These are phyloP conservation scores for Pentalonia nigronervosa DNA, from an alignment of 1,140 invertebrate species.

Conservation along the genomic window DNA sequence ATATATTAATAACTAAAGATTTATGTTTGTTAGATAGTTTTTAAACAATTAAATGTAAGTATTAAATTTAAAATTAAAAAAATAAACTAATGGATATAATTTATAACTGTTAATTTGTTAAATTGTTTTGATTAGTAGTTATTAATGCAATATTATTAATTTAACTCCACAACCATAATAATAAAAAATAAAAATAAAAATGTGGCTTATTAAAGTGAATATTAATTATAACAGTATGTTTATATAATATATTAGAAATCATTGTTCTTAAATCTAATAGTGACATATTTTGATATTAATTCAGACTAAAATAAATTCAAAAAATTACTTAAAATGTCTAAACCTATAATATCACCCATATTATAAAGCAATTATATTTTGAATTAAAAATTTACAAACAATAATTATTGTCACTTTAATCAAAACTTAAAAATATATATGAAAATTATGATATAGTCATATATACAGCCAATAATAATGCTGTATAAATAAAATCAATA, in stretches of 20 bases:
- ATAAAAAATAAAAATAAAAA: background rate
- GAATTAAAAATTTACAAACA: conserved; percentile 35
- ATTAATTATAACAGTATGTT: background rate
- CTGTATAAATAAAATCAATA: background rate
- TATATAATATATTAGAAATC: background rate
- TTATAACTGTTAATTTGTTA: background rate
- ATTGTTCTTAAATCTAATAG: conserved; percentile 37
- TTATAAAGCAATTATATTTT: conserved; percentile 21
- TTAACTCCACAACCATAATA: conserved; percentile 5
- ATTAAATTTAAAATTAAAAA: conserved; percentile 25
- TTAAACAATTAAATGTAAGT: background rate
- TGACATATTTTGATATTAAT: conserved; percentile 47
- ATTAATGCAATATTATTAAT: conserved; percentile 31
- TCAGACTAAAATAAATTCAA: conserved; percentile 36
- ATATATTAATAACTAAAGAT: background rate
- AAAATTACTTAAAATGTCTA: conserved; percentile 3
- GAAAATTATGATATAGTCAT: background rate
- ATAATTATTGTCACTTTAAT: conserved; percentile 43
- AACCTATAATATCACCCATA: conserved; percentile 33
- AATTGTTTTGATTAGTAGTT: conserved; percentile 29
- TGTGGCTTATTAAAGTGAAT: background rate
- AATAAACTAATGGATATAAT: background rate
- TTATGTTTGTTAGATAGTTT: background rate
- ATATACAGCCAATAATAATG: conserved; percentile 21
- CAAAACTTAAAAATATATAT: conserved; percentile 8